Conservation (phyloP, 2,113 vertebrate species). For the Cairina moschata region DNA sequence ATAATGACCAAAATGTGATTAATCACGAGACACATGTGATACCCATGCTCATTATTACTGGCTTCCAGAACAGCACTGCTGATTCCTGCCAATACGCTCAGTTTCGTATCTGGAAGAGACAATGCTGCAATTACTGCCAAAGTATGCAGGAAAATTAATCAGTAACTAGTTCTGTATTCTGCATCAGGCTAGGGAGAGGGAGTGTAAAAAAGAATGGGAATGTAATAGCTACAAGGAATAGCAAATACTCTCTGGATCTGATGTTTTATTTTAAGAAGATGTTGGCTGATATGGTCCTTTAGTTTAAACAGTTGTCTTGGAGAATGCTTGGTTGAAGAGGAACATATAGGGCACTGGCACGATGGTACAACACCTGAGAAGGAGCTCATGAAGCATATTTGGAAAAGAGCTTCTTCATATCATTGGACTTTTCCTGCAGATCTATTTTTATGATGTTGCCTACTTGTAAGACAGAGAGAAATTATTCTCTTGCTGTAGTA, state of each 20-base stretch:
- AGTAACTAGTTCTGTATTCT: not conserved
- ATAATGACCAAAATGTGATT: conserved; percentile 63
- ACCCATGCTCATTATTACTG: conserved; percentile 62
- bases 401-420: not conserved
- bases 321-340: not conserved
- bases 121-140: conserved; percentile 62
- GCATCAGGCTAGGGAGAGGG: not conserved
- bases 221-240: not conserved
- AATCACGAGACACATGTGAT: conserved; percentile 53
- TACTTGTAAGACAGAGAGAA: not conserved
- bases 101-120: conserved; percentile 44
- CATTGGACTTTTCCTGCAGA: not conserved
- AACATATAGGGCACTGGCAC: not conserved
- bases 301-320: not conserved
- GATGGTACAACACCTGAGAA: not conserved
- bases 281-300: not conserved
- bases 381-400: not conserved
- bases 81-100: conserved; percentile 39
- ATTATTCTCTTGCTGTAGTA: not conserved
- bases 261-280: not conserved
- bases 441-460: not conserved
- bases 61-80: conserved; percentile 43
- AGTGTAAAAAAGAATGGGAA: not conserved
- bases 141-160: conserved; percentile 41
- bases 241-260: not conserved